Percentiles rank a stretch among this genome's conserved stretches.
phyloP scores from a whole-genome alignment of 1,140 invertebrate species.

The Lerema accius region DNA sequence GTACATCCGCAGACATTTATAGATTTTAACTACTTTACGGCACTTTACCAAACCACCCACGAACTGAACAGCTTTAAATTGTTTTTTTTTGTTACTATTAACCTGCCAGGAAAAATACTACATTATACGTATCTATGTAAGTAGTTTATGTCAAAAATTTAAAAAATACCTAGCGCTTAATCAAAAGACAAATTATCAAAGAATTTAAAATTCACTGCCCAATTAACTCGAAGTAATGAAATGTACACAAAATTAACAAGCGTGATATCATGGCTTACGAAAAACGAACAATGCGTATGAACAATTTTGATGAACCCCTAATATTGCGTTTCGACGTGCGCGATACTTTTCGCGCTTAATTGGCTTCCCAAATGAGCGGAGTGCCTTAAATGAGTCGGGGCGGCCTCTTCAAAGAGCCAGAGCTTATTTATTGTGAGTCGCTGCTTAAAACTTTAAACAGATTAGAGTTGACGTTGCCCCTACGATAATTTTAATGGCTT shows the following conservation, averaged over 20 bases:
- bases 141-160: no score
- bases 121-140: no score
- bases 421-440: constrained; percentile 55
- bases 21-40: constrained; percentile 19
- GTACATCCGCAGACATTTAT: constrained; percentile 14
- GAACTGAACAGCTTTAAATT: constrained; percentile 1
- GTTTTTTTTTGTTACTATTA: not conserved
- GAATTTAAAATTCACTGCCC: not conserved
- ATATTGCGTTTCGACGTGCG: constrained; percentile 47
- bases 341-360: constrained; percentile 75
- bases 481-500: constrained; percentile 72
- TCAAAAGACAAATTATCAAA: no score
- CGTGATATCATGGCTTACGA: constrained; percentile 49
- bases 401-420: constrained; percentile 62
- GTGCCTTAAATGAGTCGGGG: constrained; percentile 63
- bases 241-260: constrained; percentile 35
- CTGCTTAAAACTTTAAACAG: constrained; percentile 52
- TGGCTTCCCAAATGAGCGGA: constrained; percentile 64
- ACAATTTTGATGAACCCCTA: constrained; percentile 72
- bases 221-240: constrained; percentile 8
- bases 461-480: constrained; percentile 67
- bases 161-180: no score
- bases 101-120: no score
- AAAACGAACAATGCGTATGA: constrained; percentile 61
- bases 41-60: not conserved